These are phyloP conservation scores for Austrolebias charrua DNA, from an alignment of 2,797 vertebrate species.

Conservation along the genomic window DNA sequence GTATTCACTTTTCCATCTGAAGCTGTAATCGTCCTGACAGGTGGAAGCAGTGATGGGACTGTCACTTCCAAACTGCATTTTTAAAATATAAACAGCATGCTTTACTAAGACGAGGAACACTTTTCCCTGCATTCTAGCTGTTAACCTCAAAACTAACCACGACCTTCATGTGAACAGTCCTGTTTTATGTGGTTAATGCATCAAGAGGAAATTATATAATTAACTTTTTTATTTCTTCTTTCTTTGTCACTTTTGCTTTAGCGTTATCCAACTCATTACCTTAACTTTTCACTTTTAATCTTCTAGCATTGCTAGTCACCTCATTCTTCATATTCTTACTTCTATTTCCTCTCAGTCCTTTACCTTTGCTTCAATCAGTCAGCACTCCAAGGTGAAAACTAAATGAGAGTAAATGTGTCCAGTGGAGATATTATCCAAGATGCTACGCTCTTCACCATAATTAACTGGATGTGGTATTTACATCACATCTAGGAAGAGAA, in stretches of 20 bases:
- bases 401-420: slow-evolving; percentile 48
- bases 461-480: slow-evolving; percentile 69
- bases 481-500: slow-evolving; percentile 38
- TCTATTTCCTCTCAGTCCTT: slow-evolving; percentile 4
- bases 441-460: slow-evolving; percentile 41
- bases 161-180: neutral
- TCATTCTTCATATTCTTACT: slow-evolving; percentile 10
- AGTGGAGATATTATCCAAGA: slow-evolving; percentile 54
- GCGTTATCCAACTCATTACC: neutral
- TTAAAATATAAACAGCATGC: slow-evolving; percentile 12
- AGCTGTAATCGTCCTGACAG: slow-evolving; percentile 23
- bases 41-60: slow-evolving; percentile 16
- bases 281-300: neutral
- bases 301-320: neutral
- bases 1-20: slow-evolving; percentile 25
- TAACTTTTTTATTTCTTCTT: neutral
- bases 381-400: slow-evolving; percentile 53
- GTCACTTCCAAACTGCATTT: slow-evolving; percentile 21
- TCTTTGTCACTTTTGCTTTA: neutral
- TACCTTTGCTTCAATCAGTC: slow-evolving; percentile 24
- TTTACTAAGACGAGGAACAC: neutral
- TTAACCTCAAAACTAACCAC: neutral
- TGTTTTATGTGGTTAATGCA: slow-evolving; percentile 6
- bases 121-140: slow-evolving; percentile 8
- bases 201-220: neutral